Evolutionary conservation across 2,797 vertebrate species (phyloP), one percentile per base, ranked within the genome.

Genomic region (Sebastes diploproa): DNA sequence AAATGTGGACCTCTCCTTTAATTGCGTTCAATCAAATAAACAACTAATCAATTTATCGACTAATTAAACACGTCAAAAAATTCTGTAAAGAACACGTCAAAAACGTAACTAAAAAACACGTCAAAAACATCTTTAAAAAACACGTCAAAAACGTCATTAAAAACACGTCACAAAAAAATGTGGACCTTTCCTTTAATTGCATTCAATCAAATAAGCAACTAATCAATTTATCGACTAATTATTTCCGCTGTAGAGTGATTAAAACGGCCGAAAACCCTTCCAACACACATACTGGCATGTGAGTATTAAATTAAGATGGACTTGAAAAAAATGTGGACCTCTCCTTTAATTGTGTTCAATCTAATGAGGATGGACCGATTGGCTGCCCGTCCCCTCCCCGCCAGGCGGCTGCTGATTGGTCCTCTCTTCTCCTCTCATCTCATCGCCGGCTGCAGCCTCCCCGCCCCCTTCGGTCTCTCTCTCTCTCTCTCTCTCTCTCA

Each of bases 331-430:
- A 63, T 13, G n/a, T 36, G 34, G 23, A 23, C 11, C 30, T 34
- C 2, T n/a, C 30, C 20, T 36, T 36, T 30, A 16, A 64, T 12
- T n/a, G 18, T 60, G 18, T 34, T 34, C 10, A 34, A n/a, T 62
- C 11, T 20, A 32, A 20, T 42, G 38, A 42, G 9, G 22, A 25
- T 32, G 27, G 55, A 29, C 60, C 14, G 75, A 92, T 93, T 90
- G 91, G 91, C 86, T 88, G 72, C 63, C 6, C 38, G 38, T 13
- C 65, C 63, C 54, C 29, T 16, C 62, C 63, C 20, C 52, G 12
- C 46, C 30, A 75, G 67, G 36, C 32, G 56, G 68, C 79, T 50
- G 7, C 92, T 94, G 91, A 96, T 95, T 95, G 95, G 95, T 13
- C 82, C 78, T 42, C 38, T 42, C 38, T 14, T 80, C 46, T 4